Percentiles rank a stretch among this genome's conserved stretches.
phyloP scores from a whole-genome alignment of 2,888 invertebrate species.

The Metallyticus violacea region DNA sequence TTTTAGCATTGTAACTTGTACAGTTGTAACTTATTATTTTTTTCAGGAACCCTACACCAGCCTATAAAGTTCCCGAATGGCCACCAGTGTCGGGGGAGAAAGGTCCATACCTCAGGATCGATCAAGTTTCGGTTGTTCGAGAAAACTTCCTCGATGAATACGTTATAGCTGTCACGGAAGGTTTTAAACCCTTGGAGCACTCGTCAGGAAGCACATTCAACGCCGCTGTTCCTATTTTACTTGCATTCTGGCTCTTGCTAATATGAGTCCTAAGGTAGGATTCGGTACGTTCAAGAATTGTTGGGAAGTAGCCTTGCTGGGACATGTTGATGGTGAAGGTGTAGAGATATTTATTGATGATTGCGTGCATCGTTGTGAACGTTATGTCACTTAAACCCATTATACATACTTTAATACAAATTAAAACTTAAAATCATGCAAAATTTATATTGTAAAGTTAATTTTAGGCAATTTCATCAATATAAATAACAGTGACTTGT shows the following conservation, averaged over 20 bases:
- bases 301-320: too few species aligned
- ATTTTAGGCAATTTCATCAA: too few species aligned
- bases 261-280: not conserved
- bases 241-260: not conserved
- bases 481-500: too few species aligned
- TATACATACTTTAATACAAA: too few species aligned
- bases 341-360: too few species aligned
- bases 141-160: conserved; percentile 37
- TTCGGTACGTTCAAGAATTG: not conserved
- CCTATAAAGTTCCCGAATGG: conserved; percentile 34
- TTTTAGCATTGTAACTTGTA: too few species aligned
- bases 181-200: conserved; percentile 9
- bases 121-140: conserved; percentile 26
- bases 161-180: conserved; percentile 35
- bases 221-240: not conserved
- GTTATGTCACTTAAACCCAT: too few species aligned
- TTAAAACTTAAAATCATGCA: too few species aligned
- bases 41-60: conserved; percentile 35
- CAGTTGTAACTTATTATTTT: too few species aligned
- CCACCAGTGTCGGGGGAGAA: conserved; percentile 35
- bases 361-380: too few species aligned
- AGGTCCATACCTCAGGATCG: conserved; percentile 40
- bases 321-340: too few species aligned
- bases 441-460: too few species aligned
- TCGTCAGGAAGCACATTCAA: not conserved